Base-by-base conservation (phyloP, 2,888 invertebrate genomes). In the Lasioglossum oenotherae region DNA sequence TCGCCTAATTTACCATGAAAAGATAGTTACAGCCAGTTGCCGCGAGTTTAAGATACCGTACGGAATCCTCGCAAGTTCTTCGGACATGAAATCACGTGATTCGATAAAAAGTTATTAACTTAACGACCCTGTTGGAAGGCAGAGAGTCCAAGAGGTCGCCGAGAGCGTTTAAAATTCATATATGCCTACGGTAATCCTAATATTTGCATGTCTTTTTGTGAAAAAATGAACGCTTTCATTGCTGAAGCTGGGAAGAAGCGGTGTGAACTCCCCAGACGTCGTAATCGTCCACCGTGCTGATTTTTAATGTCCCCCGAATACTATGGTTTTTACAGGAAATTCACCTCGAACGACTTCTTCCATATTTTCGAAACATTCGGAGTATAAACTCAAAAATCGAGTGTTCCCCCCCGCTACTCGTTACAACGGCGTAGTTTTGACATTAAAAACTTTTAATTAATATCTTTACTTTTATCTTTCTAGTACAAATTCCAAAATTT, bases 81-180 rank as follows among this genome's bases (percentile, higher is more conserved):
- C 46, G 53, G 38, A 67, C 60, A 49, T 60, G 74, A 81, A 73
- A 67, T 74, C 44, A 44, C 46, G 41, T 35, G 57, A 5, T 60
- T 64, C 74, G 69, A 76, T 79, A 69, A 81, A 82, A 79, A 76
- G 53, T 81, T 67, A 83, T 82, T 83, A 83, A 87, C 82, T 57
- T 76, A 60, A 57, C 73, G 72, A 19, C 31, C 46, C 60, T 31
- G 74, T 53, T 44, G 60, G 80, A 12, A 19, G 69, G 46, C 8
- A 35, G 72, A 35, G n/a, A 2, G 23, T 14, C 73, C 49, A 60
- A 23, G 41, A 19, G 57, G 31, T n/a, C 60, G 60, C 4, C 8
- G 64, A 41, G 35, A 44, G 6, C 19, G 60, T 23, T 84, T 78
- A 53, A 81, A 81, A 84, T 81, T 78, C 69, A 74, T 74, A 71